phyloP scores from a whole-genome alignment of 2,113 vertebrate genomes.

The Rutilus rutilus region DNA sequence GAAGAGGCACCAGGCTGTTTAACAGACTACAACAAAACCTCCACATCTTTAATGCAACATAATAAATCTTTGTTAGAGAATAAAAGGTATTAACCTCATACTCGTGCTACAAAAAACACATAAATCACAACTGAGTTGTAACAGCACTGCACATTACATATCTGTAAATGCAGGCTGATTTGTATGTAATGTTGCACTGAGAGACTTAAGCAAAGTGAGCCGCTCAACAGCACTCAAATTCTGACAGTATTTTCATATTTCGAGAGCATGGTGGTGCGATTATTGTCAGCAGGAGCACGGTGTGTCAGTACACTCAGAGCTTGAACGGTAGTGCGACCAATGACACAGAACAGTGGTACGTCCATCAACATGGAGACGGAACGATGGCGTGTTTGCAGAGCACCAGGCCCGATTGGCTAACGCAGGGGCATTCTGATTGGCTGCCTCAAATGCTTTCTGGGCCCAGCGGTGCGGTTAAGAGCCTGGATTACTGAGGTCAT shows the following conservation, averaged over 20 bases:
- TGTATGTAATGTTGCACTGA: not conserved
- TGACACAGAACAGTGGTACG: constrained; percentile 41
- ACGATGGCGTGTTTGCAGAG: constrained; percentile 44
- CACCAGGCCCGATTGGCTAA: constrained; percentile 25
- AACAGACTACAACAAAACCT: constrained; percentile 12
- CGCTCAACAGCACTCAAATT: constrained; percentile 10
- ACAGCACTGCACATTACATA: constrained; percentile 7
- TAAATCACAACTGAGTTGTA: constrained; percentile 17
- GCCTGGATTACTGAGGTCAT: constrained; percentile 91
- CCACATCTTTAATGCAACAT: constrained; percentile 29
- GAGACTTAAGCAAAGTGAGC: constrained; percentile 21
- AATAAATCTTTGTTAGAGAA: constrained; percentile 7
- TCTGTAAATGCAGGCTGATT: constrained; percentile 15
- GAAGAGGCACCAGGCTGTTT: constrained; percentile 35
- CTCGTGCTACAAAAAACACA: constrained; percentile 43
- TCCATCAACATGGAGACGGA: constrained; percentile 51
- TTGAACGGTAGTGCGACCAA: constrained; percentile 17
- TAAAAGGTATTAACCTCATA: not conserved
- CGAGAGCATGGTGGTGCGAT: not conserved
- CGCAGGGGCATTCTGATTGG: constrained; percentile 46
- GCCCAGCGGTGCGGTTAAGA: constrained; percentile 61
- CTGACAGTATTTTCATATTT: constrained; percentile 42
- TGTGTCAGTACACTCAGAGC: constrained; percentile 33
- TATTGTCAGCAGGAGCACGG: constrained; percentile 33
- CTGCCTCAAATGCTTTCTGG: constrained; percentile 46